Evolutionary conservation across 2,113 vertebrate genomes (phyloP).

Genomic region (Podocnemis expansa): DNA sequence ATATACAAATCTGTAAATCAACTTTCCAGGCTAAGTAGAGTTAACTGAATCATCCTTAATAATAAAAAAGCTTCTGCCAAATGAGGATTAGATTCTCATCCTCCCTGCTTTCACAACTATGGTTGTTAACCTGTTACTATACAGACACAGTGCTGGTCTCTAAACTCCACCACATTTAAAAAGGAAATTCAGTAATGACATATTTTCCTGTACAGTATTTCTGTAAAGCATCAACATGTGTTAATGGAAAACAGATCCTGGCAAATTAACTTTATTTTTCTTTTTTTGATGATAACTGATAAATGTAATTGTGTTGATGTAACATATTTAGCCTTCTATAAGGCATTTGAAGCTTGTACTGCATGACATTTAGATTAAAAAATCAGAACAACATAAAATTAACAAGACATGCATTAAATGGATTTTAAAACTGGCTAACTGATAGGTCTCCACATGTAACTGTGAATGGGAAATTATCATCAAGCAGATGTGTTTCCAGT

Average conservation of each 20-base stretch:
- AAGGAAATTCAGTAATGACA: conserved; percentile 37
- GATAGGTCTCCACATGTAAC: neutral
- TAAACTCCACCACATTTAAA: conserved; percentile 10
- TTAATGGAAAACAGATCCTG: neutral
- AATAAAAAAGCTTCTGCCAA: conserved; percentile 46
- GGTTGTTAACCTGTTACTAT: conserved; percentile 19
- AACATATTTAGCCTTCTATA: neutral
- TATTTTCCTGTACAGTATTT: conserved; percentile 20
- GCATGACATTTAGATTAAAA: neutral
- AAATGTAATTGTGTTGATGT: neutral
- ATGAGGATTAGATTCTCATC: conserved; percentile 36
- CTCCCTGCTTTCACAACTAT: conserved; percentile 48
- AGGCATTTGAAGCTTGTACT: neutral
- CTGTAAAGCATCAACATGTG: conserved; percentile 21
- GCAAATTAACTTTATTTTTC: neutral
- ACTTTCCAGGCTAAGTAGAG: conserved; percentile 27
- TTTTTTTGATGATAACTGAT: neutral
- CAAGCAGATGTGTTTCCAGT: neutral
- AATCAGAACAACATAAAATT: neutral
- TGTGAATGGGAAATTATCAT: neutral
- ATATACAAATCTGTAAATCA: conserved; percentile 61
- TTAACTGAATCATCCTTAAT: conserved; percentile 59
- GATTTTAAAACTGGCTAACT: neutral
- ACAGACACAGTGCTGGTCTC: conserved; percentile 39
- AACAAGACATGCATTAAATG: neutral